A percentile compares a stretch with the other conserved stretches of the same genome.
Conservation (phyloP, 1,140 invertebrate species). For the Saccostrea cuccullata region DNA sequence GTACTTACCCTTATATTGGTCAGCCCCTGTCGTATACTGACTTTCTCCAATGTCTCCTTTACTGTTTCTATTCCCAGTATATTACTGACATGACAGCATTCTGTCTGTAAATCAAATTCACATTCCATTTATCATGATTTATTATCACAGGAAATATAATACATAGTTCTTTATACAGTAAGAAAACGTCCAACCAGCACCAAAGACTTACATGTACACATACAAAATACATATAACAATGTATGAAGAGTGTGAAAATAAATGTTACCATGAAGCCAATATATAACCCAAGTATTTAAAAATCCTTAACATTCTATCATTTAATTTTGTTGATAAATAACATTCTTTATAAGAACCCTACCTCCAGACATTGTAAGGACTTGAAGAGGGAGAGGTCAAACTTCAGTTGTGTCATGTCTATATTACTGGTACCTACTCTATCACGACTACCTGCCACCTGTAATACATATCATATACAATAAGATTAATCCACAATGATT, state of each 20-base stretch:
- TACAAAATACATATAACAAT: no score
- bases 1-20: constrained; percentile 67
- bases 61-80: constrained; percentile 71
- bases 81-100: constrained; percentile 63
- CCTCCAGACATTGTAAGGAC: constrained; percentile 80
- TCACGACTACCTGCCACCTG: constrained; percentile 85
- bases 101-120: constrained; percentile 63
- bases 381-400: constrained; percentile 92
- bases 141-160: no score
- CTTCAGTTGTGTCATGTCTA: constrained; percentile 87
- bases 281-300: no score
- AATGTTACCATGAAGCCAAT: no score
- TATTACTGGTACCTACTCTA: constrained; percentile 87
- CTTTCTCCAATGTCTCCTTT: constrained; percentile 70
- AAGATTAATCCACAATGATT: no score
- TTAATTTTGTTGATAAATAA: no score
- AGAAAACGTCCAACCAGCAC: no score
- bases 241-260: no score
- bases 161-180: no score
- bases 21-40: constrained; percentile 66
- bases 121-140: no score
- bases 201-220: no score
- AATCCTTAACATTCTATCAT: no score
- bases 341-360: constrained; percentile 54
- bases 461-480: background rate